Percentiles rank a stretch among this genome's conserved stretches.
These are phyloP conservation scores for Diarsia rubi DNA, from an alignment of 2,888 invertebrate species.

Conservation along the genomic window DNA sequence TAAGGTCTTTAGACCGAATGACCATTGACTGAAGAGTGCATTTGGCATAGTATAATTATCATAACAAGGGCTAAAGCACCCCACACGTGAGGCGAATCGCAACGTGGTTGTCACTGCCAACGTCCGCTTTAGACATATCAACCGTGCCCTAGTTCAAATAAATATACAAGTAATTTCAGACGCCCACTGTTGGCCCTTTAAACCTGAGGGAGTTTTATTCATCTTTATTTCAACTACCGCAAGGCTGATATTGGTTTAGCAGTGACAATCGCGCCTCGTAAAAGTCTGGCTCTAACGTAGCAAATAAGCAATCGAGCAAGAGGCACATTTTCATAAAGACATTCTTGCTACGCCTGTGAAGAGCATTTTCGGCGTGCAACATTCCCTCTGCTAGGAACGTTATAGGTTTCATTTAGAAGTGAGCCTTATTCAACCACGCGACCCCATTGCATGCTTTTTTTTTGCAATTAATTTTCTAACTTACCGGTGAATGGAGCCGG, in stretches of 20 bases:
- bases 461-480: background rate
- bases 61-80: background rate
- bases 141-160: background rate
- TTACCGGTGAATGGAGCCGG: slow-evolving; percentile 83
- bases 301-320: slow-evolving; percentile 21
- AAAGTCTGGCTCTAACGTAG: background rate
- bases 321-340: slow-evolving; percentile 3
- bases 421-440: background rate
- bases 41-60: slow-evolving; percentile 1
- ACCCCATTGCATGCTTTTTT: background rate
- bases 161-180: background rate
- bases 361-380: background rate
- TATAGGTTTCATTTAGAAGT: background rate
- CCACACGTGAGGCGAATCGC: background rate
- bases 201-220: background rate
- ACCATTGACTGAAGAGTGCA: slow-evolving; percentile 7
- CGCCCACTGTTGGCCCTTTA: background rate
- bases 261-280: background rate
- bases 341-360: slow-evolving; percentile 11
- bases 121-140: background rate
- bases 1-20: slow-evolving; percentile 2
- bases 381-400: background rate
- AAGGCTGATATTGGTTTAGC: slow-evolving; percentile 5
- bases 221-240: background rate
- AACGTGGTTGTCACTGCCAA: background rate